Conservation (phyloP, 1,140 invertebrate species). For the Scylla paramamosain region DNA sequence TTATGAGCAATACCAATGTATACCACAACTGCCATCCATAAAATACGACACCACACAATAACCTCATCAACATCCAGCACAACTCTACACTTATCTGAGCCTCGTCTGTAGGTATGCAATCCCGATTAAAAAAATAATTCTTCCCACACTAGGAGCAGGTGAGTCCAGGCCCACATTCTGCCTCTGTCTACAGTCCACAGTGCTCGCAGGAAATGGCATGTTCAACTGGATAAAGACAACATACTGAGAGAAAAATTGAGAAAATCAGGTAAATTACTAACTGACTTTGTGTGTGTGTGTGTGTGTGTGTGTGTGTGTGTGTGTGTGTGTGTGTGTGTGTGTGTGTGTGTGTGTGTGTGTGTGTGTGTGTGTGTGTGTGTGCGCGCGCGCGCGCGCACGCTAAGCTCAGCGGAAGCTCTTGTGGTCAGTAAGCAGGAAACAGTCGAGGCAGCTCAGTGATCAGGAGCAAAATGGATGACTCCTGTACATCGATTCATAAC, state of each 20-base stretch:
- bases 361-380: not conserved
- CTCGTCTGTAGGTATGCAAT: no score
- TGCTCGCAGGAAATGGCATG: not conserved
- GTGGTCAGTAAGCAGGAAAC: conserved; percentile 19
- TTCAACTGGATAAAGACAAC: not conserved
- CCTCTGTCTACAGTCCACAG: not conserved
- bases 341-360: conserved; percentile 6
- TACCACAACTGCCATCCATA: no score
- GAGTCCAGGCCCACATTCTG: not conserved
- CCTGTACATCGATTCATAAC: not conserved
- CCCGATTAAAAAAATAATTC: no score
- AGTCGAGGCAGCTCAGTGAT: not conserved
- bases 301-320: conserved; percentile 2
- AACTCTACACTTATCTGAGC: no score
- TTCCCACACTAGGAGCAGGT: no score
- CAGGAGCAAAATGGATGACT: not conserved
- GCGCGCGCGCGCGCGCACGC: not conserved
- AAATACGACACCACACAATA: no score
- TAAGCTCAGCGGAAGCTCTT: not conserved
- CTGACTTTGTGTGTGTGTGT: not conserved
- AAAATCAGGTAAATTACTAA: not conserved
- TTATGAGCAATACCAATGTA: no score
- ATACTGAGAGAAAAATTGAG: not conserved
- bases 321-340: conserved; percentile 12
- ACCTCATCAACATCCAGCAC: no score